Evolutionary conservation across 1,140 invertebrate species (phyloP), one percentile per base, ranked within the genome.

Genomic region (Aradophagus sp.): DNA sequence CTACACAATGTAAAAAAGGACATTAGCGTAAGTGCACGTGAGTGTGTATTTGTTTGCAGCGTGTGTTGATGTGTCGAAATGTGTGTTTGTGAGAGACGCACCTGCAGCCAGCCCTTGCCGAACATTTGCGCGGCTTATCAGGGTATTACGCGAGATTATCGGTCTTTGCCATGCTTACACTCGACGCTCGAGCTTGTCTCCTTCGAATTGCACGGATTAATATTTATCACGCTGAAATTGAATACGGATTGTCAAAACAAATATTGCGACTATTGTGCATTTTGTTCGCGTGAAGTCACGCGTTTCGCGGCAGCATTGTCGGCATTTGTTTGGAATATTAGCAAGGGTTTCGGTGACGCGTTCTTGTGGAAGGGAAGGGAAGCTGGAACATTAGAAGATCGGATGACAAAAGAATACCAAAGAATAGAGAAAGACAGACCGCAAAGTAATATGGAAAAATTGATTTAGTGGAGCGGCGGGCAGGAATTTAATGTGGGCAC

Each of bases 181-280:
- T 42, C 44, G 39, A 11, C 23, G 44, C 50, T 41, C 35, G 42
- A 27, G 52, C 48, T 69, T 69, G 66, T 69, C 56, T 62, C 66
- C 66, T 62, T 56, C 66, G 58, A 63, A 63, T 34, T 70, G 44
- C 39, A 20, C 27, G 45, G 42, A 59, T 42, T 56, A 66, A 50
- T 56, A 47, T 63, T 73, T 76, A 67, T 74, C 50, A 42, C 66
- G 16, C 61, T 58, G 39, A 56, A 66, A 70, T 71, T 71, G 63
- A 69, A 68, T 62, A 58, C 50, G 31, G 45, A 67, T 76, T 52
- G 58, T 48, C 48, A 42, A 63, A 55, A 65, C 58, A 44, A 62
- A 52, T 23, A 52, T 59, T 13, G 12, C n/a, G 26, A 29, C 41
- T 31, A 47, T 58, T 45, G 20, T 20, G 14, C 35, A n/a, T 12